Percentiles rank a stretch among this genome's conserved stretches.
These are phyloP conservation scores for Bombus consobrinus DNA, from an alignment of 1,140 invertebrate genomes.

Conservation along the genomic window DNA sequence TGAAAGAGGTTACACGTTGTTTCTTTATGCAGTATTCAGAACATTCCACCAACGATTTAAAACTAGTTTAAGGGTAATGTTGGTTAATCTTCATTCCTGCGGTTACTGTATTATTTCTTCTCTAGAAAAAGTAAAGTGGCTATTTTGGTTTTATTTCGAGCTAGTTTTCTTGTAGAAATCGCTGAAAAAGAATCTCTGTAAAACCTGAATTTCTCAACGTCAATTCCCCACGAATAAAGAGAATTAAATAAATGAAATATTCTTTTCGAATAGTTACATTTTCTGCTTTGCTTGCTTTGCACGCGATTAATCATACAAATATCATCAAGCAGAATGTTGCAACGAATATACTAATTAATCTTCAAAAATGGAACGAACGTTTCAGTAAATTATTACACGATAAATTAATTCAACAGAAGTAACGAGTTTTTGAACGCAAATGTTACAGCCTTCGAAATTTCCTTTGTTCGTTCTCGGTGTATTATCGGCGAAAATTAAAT, in stretches of 20 bases:
- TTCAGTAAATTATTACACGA: background rate
- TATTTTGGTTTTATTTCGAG: background rate
- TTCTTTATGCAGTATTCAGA: background rate
- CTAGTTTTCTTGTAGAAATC: background rate
- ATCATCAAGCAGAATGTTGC: too few species aligned
- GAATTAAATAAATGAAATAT: background rate
- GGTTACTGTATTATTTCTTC: background rate
- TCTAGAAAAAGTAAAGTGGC: background rate
- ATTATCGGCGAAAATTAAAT: conserved; percentile 61
- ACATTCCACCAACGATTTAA: background rate
- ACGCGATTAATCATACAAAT: background rate
- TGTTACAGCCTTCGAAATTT: background rate
- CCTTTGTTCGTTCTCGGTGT: conserved; percentile 13
- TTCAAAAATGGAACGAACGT: background rate
- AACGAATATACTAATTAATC: too few species aligned
- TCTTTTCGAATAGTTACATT: background rate
- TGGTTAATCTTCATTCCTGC: background rate
- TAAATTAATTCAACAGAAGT: background rate
- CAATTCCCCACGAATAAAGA: background rate
- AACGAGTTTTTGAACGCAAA: background rate
- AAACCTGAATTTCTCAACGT: too few species aligned
- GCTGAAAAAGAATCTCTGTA: background rate
- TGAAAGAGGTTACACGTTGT: background rate
- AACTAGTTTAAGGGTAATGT: background rate
- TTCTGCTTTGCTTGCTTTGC: too few species aligned